Conservation (phyloP, 2,888 invertebrate species). For the Neoitamus cyanurus region DNA sequence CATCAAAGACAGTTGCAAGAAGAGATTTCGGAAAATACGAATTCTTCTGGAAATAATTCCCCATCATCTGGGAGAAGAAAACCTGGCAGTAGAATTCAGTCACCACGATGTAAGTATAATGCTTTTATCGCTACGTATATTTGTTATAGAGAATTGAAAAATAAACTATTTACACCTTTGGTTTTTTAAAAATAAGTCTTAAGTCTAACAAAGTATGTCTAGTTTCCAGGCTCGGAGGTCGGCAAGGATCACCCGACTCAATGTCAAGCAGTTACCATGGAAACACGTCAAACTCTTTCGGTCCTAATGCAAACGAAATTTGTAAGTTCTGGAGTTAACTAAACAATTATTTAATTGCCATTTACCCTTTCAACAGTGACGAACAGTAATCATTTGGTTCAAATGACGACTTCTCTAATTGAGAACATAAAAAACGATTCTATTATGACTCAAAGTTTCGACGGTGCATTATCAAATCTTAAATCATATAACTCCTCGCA, state of each 20-base stretch:
- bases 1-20: constrained; percentile 87
- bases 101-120: constrained; percentile 63
- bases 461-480: constrained; percentile 65
- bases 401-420: constrained; percentile 66
- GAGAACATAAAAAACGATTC: constrained; percentile 65
- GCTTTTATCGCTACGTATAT: neutral
- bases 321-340: constrained; percentile 53
- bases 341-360: neutral
- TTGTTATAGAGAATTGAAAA: neutral
- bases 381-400: constrained; percentile 59
- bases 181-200: no score
- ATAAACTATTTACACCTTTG: neutral
- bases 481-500: constrained; percentile 59
- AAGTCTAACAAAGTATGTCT: constrained; percentile 39
- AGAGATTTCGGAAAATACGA: constrained; percentile 69
- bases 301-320: constrained; percentile 58
- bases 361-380: constrained; percentile 52
- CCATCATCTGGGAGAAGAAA: constrained; percentile 64
- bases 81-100: constrained; percentile 65
- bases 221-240: constrained; percentile 66
- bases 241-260: constrained; percentile 76
- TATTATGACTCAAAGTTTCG: constrained; percentile 74
- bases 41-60: constrained; percentile 64
- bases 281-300: constrained; percentile 60
- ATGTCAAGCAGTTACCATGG: constrained; percentile 79